Percentiles rank a stretch among this genome's conserved stretches.
phyloP scores from a whole-genome alignment of 2,888 invertebrate genomes.

The Thecophora atra region DNA sequence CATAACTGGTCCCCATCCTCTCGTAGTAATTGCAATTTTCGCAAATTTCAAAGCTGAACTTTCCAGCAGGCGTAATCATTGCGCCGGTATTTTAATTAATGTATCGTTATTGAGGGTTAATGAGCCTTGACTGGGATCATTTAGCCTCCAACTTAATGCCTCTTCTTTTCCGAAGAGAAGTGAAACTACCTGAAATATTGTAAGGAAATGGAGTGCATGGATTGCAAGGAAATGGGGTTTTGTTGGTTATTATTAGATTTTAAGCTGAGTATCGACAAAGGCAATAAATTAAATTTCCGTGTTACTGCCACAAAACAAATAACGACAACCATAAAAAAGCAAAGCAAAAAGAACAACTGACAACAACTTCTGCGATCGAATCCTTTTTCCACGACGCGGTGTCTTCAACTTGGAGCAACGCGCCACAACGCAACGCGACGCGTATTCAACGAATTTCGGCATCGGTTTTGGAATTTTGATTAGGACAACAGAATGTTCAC shows the following conservation, averaged over 20 bases:
- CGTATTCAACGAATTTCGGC: constrained; percentile 40
- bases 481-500: constrained; percentile 59
- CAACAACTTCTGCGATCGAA: constrained; percentile 29
- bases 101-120: constrained; percentile 50
- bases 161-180: neutral
- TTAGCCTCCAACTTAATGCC: neutral
- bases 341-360: too few relatives aligned
- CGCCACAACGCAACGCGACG: neutral
- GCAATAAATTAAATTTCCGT: constrained; percentile 39
- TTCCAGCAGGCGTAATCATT: neutral
- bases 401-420: constrained; percentile 42
- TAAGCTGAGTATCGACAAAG: constrained; percentile 14
- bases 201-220: neutral
- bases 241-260: constrained; percentile 25
- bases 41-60: too few relatives aligned
- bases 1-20: too few relatives aligned
- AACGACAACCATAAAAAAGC: too few relatives aligned
- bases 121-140: constrained; percentile 40
- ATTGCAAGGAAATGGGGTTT: neutral
- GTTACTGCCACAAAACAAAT: constrained; percentile 11
- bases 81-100: constrained; percentile 50
- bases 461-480: constrained; percentile 64
- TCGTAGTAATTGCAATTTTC: too few relatives aligned
- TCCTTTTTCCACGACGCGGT: constrained; percentile 43
- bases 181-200: neutral